Conservation (phyloP, 2,113 vertebrate genomes). For the Peromyscus maniculatus region DNA sequence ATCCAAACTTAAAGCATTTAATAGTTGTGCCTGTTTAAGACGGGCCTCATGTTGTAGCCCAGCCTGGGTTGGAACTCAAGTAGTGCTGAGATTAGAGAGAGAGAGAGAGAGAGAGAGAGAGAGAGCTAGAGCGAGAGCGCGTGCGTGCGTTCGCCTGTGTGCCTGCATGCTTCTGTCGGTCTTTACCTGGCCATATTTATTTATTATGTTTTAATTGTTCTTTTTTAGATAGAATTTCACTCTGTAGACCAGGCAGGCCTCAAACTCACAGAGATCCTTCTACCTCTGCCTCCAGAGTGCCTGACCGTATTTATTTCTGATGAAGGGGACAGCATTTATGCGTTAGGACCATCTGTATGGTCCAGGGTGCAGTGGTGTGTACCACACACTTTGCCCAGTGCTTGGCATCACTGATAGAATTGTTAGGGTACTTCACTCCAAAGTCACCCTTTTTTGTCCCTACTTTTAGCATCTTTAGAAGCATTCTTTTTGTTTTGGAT, state of each 20-base stretch:
- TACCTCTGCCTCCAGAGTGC: not conserved
- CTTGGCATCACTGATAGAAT: not conserved
- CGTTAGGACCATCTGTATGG: not conserved
- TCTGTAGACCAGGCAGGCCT: not conserved
- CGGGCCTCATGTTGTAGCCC: not conserved
- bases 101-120: too few relatives aligned
- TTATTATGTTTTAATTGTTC: not conserved
- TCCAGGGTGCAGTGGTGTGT: not conserved
- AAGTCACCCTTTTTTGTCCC: not conserved
- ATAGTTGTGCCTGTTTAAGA: not conserved
- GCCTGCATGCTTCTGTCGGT: not conserved
- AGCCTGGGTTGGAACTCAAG: not conserved
- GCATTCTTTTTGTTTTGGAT: not conserved
- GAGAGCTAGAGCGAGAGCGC: too few relatives aligned
- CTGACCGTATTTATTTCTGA: not conserved
- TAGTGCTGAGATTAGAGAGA: too few relatives aligned
- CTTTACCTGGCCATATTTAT: not conserved
- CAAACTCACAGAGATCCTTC: not conserved
- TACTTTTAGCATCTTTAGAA: not conserved
- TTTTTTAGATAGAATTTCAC: not conserved
- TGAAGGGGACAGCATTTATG: not conserved
- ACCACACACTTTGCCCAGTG: not conserved
- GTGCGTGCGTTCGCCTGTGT: fast-evolving
- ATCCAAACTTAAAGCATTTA: not conserved
- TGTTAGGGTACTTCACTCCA: not conserved